phyloP scores from a whole-genome alignment of 1,140 invertebrate species.

The Heterodera carotae region DNA sequence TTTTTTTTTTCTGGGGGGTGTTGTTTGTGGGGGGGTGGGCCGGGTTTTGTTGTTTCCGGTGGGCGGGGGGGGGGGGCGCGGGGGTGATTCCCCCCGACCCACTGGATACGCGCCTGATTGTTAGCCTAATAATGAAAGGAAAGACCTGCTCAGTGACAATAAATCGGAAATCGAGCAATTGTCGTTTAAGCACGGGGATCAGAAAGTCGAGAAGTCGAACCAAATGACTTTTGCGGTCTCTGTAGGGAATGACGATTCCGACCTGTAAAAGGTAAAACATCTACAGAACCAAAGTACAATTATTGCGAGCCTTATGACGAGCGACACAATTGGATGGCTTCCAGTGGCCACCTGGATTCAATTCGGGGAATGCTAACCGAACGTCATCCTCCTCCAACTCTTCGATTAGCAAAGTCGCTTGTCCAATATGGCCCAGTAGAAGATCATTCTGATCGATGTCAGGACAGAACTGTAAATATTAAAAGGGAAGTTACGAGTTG shows the following conservation, averaged over 20 bases:
- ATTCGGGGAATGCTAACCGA: slow-evolving; percentile 46
- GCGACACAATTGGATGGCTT: slow-evolving; percentile 52
- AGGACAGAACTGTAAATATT: slow-evolving; percentile 27
- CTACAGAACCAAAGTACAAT: neutral
- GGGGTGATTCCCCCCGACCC: no score
- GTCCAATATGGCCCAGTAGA: slow-evolving; percentile 40
- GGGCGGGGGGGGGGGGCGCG: no score
- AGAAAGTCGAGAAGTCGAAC: slow-evolving; percentile 74
- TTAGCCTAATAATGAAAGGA: slow-evolving; percentile 3
- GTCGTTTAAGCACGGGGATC: slow-evolving; percentile 83
- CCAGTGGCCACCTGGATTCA: slow-evolving; percentile 58
- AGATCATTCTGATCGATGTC: slow-evolving; percentile 37
- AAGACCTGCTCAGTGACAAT: slow-evolving; percentile 65
- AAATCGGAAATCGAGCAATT: slow-evolving; percentile 69
- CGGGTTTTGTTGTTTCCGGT: no score
- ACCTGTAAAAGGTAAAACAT: slow-evolving; percentile 66
- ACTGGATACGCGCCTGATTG: no score
- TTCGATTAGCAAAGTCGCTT: slow-evolving; percentile 57
- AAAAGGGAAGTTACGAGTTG: slow-evolving; percentile 3
- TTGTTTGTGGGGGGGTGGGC: no score
- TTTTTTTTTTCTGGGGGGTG: no score
- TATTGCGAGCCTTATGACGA: slow-evolving; percentile 32
- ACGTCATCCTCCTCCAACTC: slow-evolving; percentile 57
- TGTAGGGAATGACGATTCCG: slow-evolving; percentile 84
- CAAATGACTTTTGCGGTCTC: slow-evolving; percentile 80